Evolutionary conservation across 2,888 invertebrate genomes (phyloP).

Genomic region (Torymus tubicola): DNA sequence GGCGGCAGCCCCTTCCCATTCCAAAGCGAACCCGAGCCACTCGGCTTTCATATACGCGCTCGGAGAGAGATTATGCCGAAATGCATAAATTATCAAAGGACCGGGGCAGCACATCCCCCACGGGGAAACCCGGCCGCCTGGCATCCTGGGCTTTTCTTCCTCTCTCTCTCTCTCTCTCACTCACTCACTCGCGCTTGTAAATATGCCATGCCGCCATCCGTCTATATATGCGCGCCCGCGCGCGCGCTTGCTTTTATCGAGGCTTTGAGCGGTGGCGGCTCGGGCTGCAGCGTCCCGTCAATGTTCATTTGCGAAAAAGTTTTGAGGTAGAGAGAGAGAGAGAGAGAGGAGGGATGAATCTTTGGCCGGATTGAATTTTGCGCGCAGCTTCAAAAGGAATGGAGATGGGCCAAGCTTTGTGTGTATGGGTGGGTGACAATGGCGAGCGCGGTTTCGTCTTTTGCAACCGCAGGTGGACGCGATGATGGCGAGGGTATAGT

Average conservation of each 20-base stretch:
- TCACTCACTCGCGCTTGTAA: slow-evolving; percentile 30
- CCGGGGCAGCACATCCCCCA: slow-evolving; percentile 41
- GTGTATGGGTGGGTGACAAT: too few species aligned
- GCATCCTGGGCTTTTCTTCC: slow-evolving; percentile 5
- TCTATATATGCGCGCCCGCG: slow-evolving; percentile 1
- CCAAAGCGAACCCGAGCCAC: neutral
- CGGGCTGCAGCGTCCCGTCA: slow-evolving; percentile 12
- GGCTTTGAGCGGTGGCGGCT: slow-evolving; percentile 3
- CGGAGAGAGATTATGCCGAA: slow-evolving; percentile 67
- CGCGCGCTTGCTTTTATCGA: slow-evolving; percentile 20
- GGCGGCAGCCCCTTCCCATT: neutral
- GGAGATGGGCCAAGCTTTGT: too few species aligned
- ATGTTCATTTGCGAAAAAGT: slow-evolving; percentile 50
- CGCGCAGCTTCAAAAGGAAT: neutral
- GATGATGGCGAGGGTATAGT: too few species aligned
- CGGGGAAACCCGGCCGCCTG: slow-evolving; percentile 34
- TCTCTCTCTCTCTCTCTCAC: slow-evolving; percentile 20
- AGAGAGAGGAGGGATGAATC: neutral
- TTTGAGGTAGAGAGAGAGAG: neutral
- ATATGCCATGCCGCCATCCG: slow-evolving; percentile 29
- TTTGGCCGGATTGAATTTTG: slow-evolving; percentile 32
- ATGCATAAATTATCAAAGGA: slow-evolving; percentile 71
- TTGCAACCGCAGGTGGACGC: too few species aligned
- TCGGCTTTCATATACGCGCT: slow-evolving; percentile 56
- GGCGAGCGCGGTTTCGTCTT: too few species aligned